Evolutionary conservation across 2,888 invertebrate species (phyloP), one percentile per base, ranked within the genome.

Genomic region (Aspidiotus destructor): DNA sequence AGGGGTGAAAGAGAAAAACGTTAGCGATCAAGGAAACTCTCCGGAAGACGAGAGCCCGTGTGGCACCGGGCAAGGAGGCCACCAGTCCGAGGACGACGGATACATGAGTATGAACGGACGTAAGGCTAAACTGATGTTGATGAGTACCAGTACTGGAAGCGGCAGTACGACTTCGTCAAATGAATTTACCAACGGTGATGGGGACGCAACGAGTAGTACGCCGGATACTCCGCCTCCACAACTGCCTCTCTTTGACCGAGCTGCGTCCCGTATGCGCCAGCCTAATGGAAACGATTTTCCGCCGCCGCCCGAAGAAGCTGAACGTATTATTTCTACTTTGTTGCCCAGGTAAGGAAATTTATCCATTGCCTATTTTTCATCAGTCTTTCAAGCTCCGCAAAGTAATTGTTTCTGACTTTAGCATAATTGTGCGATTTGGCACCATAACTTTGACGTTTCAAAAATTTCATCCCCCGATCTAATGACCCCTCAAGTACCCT

Each of bases 31-130:
- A 78, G 76, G 70, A 71, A 72, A 72, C 52, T 81, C 81, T 68
- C 81, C 82, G 70, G 82, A 82, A 75, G 82, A 82, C 77, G 88
- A 88, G 80, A 88, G 88, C 77, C 87, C 87, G 75, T 86, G 87
- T 74, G 41, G 64, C 57, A 86, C 87, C 74, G 63, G 63, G 41
- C 54, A 54, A 8, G 83, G 87, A 78, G 85, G 72, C 74, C 89
- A 89, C 78, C 89, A 89, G 77, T 89, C 89, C 69, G 90, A 91
- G 78, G 90, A 91, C 84, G 90, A 91, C 84, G 90, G 90, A 78
- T 90, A 91, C 80, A 90, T 90, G 89, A 90, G 90, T 80, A 88
- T 90, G 84, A 91, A 90, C 84, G 90, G 90, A 74, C 84, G 89
- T 77, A 86, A 85, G 41, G 84, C 86, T 74, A 86, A 86, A 79